These are phyloP conservation scores for Bombus cullumanus DNA, from an alignment of 1,140 invertebrate genomes.

Conservation along the genomic window DNA sequence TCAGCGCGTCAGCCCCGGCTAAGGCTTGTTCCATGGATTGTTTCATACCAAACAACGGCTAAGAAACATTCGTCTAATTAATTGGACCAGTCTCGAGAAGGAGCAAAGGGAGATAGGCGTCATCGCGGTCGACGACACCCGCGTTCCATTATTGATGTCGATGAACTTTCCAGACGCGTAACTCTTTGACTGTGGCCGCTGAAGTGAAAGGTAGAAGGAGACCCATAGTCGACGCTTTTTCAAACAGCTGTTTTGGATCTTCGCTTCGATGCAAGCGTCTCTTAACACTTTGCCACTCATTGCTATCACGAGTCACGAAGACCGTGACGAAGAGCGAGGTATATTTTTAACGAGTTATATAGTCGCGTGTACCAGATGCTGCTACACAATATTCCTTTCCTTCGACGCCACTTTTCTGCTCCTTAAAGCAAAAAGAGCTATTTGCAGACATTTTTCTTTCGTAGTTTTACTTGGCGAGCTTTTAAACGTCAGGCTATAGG, in stretches of 20 bases:
- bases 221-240: too few species aligned
- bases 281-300: neutral
- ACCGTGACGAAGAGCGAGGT: conserved; percentile 34
- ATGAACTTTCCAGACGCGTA: conserved; percentile 59
- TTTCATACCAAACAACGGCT: conserved; percentile 32
- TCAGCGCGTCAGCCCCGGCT: neutral
- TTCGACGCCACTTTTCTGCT: neutral
- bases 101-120: conserved; percentile 22
- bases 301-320: neutral
- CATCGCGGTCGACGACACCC: conserved; percentile 53
- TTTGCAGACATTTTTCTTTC: neutral
- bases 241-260: too few species aligned
- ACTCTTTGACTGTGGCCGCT: neutral
- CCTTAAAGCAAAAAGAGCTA: neutral
- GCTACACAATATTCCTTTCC: neutral
- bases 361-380: conserved; percentile 39
- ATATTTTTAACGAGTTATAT: conserved; percentile 70
- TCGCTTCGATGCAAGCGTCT: neutral
- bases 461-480: neutral
- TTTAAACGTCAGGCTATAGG: neutral
- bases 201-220: conserved; percentile 14
- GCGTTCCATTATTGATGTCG: conserved; percentile 52
- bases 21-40: conserved; percentile 18
- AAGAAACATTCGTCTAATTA: conserved; percentile 47
- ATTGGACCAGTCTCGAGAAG: conserved; percentile 18